Evolutionary conservation across 2,113 vertebrate genomes (phyloP).

Genomic region (Boulengeromyrus knoepffleri): DNA sequence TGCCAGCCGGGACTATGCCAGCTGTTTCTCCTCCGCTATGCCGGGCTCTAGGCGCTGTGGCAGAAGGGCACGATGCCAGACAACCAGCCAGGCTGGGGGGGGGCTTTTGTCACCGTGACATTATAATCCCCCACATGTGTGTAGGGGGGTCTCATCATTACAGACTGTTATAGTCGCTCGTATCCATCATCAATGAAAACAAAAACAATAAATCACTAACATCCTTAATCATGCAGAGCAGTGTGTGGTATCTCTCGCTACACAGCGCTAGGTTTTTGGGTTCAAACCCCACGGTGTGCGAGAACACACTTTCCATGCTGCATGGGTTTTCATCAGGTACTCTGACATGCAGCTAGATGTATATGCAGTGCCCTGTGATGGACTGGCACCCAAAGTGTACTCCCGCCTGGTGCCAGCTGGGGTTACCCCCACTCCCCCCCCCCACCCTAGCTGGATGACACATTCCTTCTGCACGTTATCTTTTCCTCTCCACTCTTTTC

Average conservation of each 20-base stretch:
- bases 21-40: slow-evolving; percentile 11
- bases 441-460: neutral
- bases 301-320: neutral
- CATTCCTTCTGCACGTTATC: neutral
- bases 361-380: neutral
- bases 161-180: neutral
- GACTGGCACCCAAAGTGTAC: neutral
- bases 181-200: neutral
- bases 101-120: neutral
- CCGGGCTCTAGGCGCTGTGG: neutral
- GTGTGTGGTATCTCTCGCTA: neutral
- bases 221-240: neutral
- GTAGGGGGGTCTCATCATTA: neutral
- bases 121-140: neutral
- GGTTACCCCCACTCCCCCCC: too few species aligned
- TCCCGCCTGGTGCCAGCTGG: neutral
- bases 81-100: neutral
- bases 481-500: neutral
- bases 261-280: neutral
- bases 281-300: neutral
- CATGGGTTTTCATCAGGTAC: neutral
- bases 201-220: neutral
- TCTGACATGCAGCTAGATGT: neutral
- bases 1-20: slow-evolving; percentile 2
- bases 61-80: neutral